Conservation (phyloP, 2,888 invertebrate genomes). For the Gandaritis pyraliata region DNA sequence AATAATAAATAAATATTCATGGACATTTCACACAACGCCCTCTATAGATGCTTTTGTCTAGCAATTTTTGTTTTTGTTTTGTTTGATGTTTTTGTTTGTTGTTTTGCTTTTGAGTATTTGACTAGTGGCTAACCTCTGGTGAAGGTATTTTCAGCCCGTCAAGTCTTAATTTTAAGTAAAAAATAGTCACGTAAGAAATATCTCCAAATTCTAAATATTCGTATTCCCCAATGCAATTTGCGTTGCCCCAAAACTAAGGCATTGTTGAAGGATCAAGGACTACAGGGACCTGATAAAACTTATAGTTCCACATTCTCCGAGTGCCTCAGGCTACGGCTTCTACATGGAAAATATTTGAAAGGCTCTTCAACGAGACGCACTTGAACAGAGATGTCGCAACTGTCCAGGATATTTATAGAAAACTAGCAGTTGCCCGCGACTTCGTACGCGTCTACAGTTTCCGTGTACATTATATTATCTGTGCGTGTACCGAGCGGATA, state of each 20-base stretch:
- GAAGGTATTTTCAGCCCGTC: too few species aligned
- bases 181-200: not conserved
- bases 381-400: slow-evolving; percentile 30
- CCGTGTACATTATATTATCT: too few species aligned
- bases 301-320: slow-evolving; percentile 15
- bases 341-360: slow-evolving; percentile 39
- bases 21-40: too few species aligned
- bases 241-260: slow-evolving; percentile 11
- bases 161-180: not conserved
- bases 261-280: slow-evolving; percentile 19
- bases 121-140: too few species aligned
- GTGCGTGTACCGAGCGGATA: too few species aligned
- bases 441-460: too few species aligned
- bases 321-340: slow-evolving; percentile 15
- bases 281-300: slow-evolving; percentile 34
- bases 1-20: too few species aligned
- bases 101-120: too few species aligned
- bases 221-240: slow-evolving; percentile 10
- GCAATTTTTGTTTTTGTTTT: too few species aligned
- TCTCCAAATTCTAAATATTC: slow-evolving; percentile 1
- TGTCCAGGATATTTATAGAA: slow-evolving; percentile 19
- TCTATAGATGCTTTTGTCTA: too few species aligned
- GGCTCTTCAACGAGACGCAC: slow-evolving; percentile 25
- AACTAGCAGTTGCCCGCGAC: too few species aligned
- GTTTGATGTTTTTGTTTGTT: too few species aligned